Percentiles rank a stretch among this genome's conserved stretches.
Evolutionary conservation across 35 echinoderm and acorn worm genomes (phyloP).

Genomic region (Apostichopus californicus): DNA sequence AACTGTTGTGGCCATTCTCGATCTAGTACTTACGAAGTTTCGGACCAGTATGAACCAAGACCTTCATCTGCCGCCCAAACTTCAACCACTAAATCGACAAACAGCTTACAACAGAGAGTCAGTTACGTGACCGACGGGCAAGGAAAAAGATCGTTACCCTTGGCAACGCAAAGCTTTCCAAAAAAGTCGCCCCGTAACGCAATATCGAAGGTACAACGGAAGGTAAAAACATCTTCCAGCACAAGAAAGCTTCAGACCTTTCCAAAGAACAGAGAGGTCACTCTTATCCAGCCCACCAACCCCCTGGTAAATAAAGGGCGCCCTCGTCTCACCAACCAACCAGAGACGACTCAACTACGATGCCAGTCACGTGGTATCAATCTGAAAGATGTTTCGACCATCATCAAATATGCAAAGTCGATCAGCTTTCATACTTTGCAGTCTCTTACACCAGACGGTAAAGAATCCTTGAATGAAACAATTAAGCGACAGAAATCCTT

Average conservation of each 20-base stretch:
- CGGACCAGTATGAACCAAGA: too few species aligned
- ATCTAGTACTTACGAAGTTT: background rate
- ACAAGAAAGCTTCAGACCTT: too few species aligned
- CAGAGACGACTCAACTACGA: background rate
- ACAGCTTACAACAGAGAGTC: background rate
- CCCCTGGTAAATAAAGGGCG: too few species aligned
- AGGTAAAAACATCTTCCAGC: background rate
- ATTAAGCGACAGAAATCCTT: background rate
- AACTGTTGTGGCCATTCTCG: background rate
- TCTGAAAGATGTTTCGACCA: background rate
- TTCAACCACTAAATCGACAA: background rate
- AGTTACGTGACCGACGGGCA: background rate
- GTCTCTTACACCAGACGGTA: background rate
- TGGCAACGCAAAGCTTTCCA: background rate
- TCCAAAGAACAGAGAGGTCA: too few species aligned
- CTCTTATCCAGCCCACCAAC: too few species aligned
- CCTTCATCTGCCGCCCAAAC: background rate
- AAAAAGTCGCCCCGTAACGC: background rate
- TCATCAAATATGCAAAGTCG: slow-evolving; percentile 1
- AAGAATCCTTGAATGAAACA: background rate
- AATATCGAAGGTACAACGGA: background rate
- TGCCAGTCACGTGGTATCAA: background rate
- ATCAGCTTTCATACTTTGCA: background rate
- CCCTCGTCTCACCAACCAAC: background rate
- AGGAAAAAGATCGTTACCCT: background rate